These are phyloP conservation scores for Amiota communis DNA, from an alignment of 2,888 invertebrate species.

Conservation along the genomic window DNA sequence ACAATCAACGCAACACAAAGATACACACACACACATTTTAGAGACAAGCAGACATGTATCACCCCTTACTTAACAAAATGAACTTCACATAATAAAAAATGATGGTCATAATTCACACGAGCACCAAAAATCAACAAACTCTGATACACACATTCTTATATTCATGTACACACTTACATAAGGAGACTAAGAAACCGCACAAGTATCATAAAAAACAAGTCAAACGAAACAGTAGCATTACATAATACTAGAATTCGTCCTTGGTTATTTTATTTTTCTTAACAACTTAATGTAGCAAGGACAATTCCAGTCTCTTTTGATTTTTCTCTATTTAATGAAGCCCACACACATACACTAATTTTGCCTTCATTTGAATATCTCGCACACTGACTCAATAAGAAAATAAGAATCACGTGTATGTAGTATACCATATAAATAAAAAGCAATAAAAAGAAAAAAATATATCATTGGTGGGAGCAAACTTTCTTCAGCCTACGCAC, in stretches of 20 bases:
- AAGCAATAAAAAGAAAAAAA: background rate
- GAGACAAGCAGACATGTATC: background rate
- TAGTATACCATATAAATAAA: background rate
- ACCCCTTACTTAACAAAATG: conserved; percentile 18
- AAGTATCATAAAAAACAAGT: no score
- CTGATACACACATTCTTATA: background rate
- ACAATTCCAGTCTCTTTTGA: background rate
- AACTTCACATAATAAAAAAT: conserved; percentile 9
- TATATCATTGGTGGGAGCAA: no score
- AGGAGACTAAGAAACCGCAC: no score
- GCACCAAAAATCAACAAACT: conserved; percentile 28
- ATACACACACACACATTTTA: background rate
- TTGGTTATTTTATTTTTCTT: background rate
- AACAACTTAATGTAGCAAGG: conserved; percentile 18
- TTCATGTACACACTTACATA: no score
- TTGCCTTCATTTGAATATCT: conserved; percentile 19
- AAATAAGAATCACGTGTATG: background rate
- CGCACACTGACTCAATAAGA: background rate
- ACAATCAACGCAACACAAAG: background rate
- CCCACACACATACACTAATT: background rate
- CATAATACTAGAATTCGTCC: no score
- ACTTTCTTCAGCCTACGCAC: no score
- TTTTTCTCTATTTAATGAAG: no score
- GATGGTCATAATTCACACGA: conserved; percentile 1
- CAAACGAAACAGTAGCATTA: no score